These are phyloP conservation scores for Drosophila setosimentum DNA, from an alignment of 2,888 invertebrate genomes.

Conservation along the genomic window DNA sequence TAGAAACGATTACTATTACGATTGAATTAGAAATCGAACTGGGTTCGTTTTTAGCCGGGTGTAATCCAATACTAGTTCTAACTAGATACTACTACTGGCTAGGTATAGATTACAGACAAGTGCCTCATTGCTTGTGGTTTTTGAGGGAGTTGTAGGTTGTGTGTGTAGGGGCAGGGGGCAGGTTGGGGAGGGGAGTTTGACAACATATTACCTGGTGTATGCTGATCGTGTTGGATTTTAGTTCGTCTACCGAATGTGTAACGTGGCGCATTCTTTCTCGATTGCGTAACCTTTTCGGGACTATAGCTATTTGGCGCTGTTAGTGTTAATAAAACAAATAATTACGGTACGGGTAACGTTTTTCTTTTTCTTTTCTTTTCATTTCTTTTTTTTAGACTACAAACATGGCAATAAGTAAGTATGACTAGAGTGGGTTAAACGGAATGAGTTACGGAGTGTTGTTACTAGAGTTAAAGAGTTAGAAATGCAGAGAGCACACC, in stretches of 20 bases:
- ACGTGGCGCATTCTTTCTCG: constrained; percentile 85
- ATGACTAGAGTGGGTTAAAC: constrained; percentile 36
- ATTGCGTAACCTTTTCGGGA: constrained; percentile 87
- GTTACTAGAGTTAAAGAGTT: constrained; percentile 12
- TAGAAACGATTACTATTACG: constrained; percentile 13
- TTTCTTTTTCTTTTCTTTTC: constrained; percentile 19
- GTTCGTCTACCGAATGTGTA: constrained; percentile 87
- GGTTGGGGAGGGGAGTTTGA: constrained; percentile 3
- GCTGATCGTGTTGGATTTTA: constrained; percentile 83
- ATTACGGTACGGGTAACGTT: constrained; percentile 50
- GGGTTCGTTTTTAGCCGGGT: constrained; percentile 2
- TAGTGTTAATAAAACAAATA: constrained; percentile 79
- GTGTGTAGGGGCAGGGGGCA: neutral
- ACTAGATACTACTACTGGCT: constrained; percentile 23
- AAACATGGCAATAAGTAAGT: constrained; percentile 7
- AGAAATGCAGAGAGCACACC: neutral
- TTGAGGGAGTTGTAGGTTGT: neutral
- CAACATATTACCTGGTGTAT: constrained; percentile 82
- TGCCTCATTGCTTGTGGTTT: constrained; percentile 30
- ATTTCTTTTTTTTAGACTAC: constrained; percentile 52
- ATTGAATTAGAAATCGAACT: neutral
- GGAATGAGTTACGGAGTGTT: constrained; percentile 17
- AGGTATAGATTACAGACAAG: constrained; percentile 25
- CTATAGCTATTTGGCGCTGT: constrained; percentile 86
- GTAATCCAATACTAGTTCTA: constrained; percentile 27